phyloP scores from a whole-genome alignment of 2,888 invertebrate genomes.

The Caradrina clavipalpis region DNA sequence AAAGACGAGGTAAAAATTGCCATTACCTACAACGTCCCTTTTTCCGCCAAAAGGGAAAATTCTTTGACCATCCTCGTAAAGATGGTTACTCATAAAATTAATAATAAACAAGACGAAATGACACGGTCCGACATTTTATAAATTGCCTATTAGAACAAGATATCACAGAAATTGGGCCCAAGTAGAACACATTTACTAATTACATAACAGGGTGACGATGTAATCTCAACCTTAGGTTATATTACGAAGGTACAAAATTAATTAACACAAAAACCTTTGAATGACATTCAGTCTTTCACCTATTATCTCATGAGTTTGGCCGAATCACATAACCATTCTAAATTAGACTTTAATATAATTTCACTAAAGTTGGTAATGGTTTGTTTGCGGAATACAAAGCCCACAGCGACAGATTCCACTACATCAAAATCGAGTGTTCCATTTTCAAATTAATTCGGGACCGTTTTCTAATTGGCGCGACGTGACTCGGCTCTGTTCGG shows the following conservation, averaged over 20 bases:
- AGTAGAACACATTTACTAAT: conserved; percentile 75
- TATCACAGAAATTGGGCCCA: conserved; percentile 65
- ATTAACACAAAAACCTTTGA: conserved; percentile 63
- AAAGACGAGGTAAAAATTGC: conserved; percentile 48
- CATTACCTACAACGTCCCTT: conserved; percentile 19
- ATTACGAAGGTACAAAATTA: conserved; percentile 64
- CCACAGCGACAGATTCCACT: conserved; percentile 83
- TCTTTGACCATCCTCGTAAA: conserved; percentile 23
- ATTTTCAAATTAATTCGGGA: conserved; percentile 89
- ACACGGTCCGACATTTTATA: conserved; percentile 57
- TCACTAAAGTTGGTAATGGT: conserved; percentile 55
- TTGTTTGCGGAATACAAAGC: conserved; percentile 55
- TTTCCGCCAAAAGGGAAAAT: conserved; percentile 28
- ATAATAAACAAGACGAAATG: conserved; percentile 52
- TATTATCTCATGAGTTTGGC: conserved; percentile 65
- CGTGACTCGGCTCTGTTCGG: conserved; percentile 85
- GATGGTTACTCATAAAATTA: conserved; percentile 43
- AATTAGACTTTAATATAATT: conserved; percentile 48
- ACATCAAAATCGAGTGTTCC: conserved; percentile 90
- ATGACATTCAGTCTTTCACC: conserved; percentile 74
- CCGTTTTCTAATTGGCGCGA: conserved; percentile 89
- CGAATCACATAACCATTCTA: conserved; percentile 32
- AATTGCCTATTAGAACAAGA: conserved; percentile 62
- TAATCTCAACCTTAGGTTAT: conserved; percentile 56
- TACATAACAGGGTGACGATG: conserved; percentile 54